Conservation (phyloP, 2,797 vertebrate genomes). For the Echiichthys vipera region DNA sequence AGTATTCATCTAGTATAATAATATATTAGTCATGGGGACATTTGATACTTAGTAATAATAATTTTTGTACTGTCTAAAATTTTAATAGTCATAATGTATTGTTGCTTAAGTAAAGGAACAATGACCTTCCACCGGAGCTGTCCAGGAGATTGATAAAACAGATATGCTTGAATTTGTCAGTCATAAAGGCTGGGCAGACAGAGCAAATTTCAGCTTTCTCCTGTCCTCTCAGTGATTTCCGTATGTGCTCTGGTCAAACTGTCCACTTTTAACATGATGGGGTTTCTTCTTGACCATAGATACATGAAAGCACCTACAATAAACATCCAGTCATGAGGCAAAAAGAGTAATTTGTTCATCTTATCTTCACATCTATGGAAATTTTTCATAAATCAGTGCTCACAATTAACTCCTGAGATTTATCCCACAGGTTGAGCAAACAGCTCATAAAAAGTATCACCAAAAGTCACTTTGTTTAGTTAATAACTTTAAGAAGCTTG, state of each 20-base stretch:
- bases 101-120: no score
- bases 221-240: no score
- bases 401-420: constrained; percentile 56
- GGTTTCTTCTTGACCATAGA: not conserved
- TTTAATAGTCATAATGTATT: no score
- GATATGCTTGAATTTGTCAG: no score
- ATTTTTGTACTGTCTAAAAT: no score
- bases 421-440: constrained; percentile 65
- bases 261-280: not conserved
- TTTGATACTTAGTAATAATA: no score
- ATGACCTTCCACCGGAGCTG: no score
- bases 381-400: constrained; percentile 22
- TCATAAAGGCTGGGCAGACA: no score
- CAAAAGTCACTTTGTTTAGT: constrained; percentile 80
- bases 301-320: not conserved
- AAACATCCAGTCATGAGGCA: not conserved
- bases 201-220: no score
- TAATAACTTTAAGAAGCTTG: constrained; percentile 78
- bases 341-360: not conserved
- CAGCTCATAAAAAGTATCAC: constrained; percentile 64
- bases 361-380: constrained; percentile 3
- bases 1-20: no score
- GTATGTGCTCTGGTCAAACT: not conserved
- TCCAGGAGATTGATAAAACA: no score
- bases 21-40: no score